Base-by-base conservation (phyloP, 2,797 vertebrate genomes). In the Neostethus bicornis region DNA sequence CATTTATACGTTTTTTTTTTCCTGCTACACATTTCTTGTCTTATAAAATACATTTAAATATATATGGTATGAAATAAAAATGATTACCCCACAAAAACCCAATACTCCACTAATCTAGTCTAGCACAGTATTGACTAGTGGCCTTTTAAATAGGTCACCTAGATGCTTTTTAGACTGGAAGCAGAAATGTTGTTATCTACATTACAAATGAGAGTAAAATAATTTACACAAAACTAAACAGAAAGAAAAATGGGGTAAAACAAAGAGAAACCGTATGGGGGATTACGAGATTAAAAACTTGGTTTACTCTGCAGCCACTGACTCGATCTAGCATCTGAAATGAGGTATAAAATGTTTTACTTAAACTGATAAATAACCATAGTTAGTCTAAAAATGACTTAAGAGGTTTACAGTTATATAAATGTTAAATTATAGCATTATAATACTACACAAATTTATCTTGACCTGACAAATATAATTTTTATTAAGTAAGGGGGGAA, bases 131-230 rank as follows among this genome's bases (percentile, higher is more conserved):
- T 85, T 65, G 85, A 88, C 80, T 43, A 59, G 58, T 48, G 61
- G 77, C 72, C 29, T 49, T 44, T 44, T 81, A 92, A 92, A 87
- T 92, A 82, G 90, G 90, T 92, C 90, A 84, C 61, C 67, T 58
- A 80, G 70, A 54, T 13, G 39, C 76, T 76, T 52, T 7, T 69
- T 63, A 61, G 87, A 84, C 82, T 69, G 63, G 46, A 52, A 4
- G 14, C 55, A 56, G 53, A 75, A 41, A 73, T 68, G 70, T 70
- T 75, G 76, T 79, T 73, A 81, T 79, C 48, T 28, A 44, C 42
- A 49, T 61, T 70, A 77, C 56, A 67, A 77, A 81, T 54, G 68
- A 56, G 29, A 55, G 50, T 42, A 51, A 38, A 25, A 48, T 41
- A 38, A 28, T 57, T 46, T 48, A 70, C 43, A 64, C 56, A 48